Base-by-base conservation (phyloP, 1,140 invertebrate species). In the Macrobrachium nipponense region DNA sequence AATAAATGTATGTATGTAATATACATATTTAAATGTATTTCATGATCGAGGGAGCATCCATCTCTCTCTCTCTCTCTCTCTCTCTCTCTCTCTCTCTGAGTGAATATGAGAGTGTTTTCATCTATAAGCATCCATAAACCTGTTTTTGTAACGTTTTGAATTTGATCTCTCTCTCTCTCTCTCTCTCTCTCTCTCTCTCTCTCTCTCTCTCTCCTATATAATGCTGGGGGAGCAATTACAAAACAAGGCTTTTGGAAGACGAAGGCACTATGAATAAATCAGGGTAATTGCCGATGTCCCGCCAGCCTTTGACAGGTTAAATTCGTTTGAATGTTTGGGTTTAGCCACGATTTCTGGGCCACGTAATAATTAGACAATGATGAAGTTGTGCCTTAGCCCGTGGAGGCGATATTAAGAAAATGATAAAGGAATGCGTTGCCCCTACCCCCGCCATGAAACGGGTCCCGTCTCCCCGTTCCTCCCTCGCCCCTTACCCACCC, bases 291-390 rank as follows among this genome's bases (percentile, higher is more conserved):
- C 62, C 77, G 61, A 59, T 80, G 83, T 86, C 83, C 83, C 76
- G 83, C 51, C 76, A 76, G 64, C 64, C 83, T 86, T 86, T 86
- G 83, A 86, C 83, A 86, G 83, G 83, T 86, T 86, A 86, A 86
- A 86, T 80, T 86, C 83, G 62, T 86, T 77, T 79, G 83, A 79
- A 86, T 86, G 83, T 86, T 86, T 86, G 83, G 83, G 83, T 86
- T 80, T 51, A 61, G 66, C 77, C 83, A 86, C 83, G 83, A 79
- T 86, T 86, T 86, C 83, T 72, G 60, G 72, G 83, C 83, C 83
- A 86, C 77, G 83, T 86, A 79, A 86, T 86, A 86, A 86, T 86
- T 86, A 86, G 83, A 86, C 83, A 86, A 86, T 86, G 83, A 86
- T 86, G 83, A 86, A 86, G 83, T 79, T 86, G 83, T 86, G 83